Base-by-base conservation (phyloP, 2,797 vertebrate species). In the Manis crassicaudata region DNA sequence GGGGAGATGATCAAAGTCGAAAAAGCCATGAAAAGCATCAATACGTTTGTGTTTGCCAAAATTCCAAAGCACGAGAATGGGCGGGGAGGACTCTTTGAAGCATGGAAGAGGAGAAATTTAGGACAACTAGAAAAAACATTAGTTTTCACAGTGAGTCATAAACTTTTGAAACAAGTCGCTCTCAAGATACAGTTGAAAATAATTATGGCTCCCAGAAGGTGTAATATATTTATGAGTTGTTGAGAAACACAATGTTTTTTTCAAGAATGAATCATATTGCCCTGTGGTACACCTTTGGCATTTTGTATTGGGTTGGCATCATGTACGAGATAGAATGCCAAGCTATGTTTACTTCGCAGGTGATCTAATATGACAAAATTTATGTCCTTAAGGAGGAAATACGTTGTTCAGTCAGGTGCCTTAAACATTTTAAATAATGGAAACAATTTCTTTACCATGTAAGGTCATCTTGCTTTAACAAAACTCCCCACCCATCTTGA, bases 1-100 rank as follows among this genome's bases (percentile, higher is more conserved):
- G 56, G 92, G 58, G 94, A 90, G 92, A 88, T 85, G 96, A 97
- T 97, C 96, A 98, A 96, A 98, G 97, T 65, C 35, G 2, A 60
- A 9, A 1, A 52, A 95, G 73, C 86, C 94, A 84, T 25, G 29
- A 75, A 95, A 70, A 79, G 76, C 82, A 90, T 92, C 70, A 18
- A 2, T 81, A 54, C 20, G 58, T 82, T 70, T 90, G 35, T 95
- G 80, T 76, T 97, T 94, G 79, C 94, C 94, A 88, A 58, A 46
- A 94, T 95, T 95, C 88, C 80, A 58, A 73, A 89, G 72, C 23
- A 68, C 29, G 54, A 58, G 81, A 95, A 79, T 43, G 46, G 75
- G 25, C 67, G 76, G 50, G 63, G 79, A 96, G 54, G 58, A 82
- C 63, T 72, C 84, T 97, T 95, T 97, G 95, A 97, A 96, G 93